Percentiles rank a stretch among this genome's conserved stretches.
phyloP scores from a whole-genome alignment of 1,140 invertebrate genomes.

The Arion vulgaris region DNA sequence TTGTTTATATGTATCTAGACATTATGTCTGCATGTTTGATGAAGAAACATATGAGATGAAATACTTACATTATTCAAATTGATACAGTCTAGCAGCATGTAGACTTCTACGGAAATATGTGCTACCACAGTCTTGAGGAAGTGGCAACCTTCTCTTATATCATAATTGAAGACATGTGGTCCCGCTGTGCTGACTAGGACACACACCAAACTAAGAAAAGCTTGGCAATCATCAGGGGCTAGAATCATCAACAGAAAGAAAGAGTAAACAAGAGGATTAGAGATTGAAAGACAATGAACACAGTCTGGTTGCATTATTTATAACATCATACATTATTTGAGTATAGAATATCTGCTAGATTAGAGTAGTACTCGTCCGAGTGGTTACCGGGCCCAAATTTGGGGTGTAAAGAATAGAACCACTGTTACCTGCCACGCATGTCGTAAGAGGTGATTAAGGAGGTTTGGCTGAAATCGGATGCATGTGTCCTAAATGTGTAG shows the following conservation, averaged over 20 bases:
- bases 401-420: too few species aligned
- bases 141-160: not conserved
- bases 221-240: constrained; percentile 32
- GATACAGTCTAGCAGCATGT: constrained; percentile 30
- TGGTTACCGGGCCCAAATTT: too few species aligned
- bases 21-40: too few species aligned
- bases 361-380: too few species aligned
- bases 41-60: too few species aligned
- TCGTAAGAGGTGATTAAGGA: too few species aligned
- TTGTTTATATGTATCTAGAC: too few species aligned
- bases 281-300: not conserved
- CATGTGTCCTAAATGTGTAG: too few species aligned
- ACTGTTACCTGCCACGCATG: too few species aligned
- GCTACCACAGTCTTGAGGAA: constrained; percentile 28
- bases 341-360: not conserved
- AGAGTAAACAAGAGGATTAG: not conserved
- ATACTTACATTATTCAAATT: constrained; percentile 22
- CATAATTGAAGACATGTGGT: not conserved
- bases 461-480: too few species aligned
- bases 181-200: constrained; percentile 22
- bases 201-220: constrained; percentile 5
- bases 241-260: not conserved
- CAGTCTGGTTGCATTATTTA: not conserved
- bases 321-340: not conserved
- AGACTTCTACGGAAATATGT: constrained; percentile 22